These are phyloP conservation scores for Odontophorus gujanensis DNA, from an alignment of 2,113 vertebrate genomes.

Conservation along the genomic window DNA sequence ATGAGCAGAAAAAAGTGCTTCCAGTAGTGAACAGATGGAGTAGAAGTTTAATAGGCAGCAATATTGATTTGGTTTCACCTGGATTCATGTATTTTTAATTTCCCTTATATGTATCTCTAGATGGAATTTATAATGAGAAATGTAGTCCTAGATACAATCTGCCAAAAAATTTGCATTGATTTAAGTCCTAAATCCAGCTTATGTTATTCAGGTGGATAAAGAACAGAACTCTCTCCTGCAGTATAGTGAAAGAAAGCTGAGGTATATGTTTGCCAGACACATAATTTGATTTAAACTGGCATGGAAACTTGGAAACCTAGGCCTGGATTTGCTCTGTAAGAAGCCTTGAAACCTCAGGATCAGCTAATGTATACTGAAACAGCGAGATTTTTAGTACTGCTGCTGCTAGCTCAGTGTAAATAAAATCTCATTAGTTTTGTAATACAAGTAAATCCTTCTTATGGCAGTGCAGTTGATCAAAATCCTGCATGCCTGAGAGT, in stretches of 20 bases:
- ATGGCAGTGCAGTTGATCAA: not conserved
- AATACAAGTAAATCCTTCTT: not conserved
- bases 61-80: not conserved
- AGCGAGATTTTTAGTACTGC: not conserved
- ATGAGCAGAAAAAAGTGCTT: not conserved
- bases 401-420: not conserved
- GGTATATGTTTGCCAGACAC: not conserved
- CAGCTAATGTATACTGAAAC: not conserved
- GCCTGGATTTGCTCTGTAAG: not conserved
- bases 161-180: not conserved
- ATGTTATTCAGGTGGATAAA: not conserved
- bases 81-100: not conserved
- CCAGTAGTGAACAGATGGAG: not conserved
- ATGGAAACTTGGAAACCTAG: not conserved
- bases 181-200: not conserved
- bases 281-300: not conserved
- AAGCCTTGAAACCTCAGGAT: conserved; percentile 2
- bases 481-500: not conserved
- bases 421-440: conserved; percentile 22
- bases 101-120: not conserved
- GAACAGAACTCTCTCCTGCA: not conserved
- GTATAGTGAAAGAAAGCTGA: not conserved
- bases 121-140: not conserved
- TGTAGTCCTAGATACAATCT: not conserved
- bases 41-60: not conserved